A percentile compares a stretch with the other conserved stretches of the same genome.
Evolutionary conservation across 2,888 invertebrate species (phyloP).

Genomic region (Brachycybe producta): DNA sequence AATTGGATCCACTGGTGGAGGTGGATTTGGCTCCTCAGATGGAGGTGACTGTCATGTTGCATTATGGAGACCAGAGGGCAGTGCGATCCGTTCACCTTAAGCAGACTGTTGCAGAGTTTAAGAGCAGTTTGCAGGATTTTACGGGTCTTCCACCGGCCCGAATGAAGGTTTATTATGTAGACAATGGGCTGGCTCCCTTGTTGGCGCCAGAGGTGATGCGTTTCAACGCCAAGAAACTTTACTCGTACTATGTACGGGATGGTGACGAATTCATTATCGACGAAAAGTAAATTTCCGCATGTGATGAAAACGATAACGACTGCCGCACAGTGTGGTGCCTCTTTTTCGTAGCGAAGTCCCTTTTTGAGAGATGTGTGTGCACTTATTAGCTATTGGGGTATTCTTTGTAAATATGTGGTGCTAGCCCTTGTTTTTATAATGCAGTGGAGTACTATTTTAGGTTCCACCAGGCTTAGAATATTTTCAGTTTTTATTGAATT

Average conservation of each 20-base stretch:
- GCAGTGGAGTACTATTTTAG: too few relatives aligned
- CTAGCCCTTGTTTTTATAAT: too few relatives aligned
- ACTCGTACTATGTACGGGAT: slow-evolving; percentile 76
- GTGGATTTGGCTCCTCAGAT: slow-evolving; percentile 54
- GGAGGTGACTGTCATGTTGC: slow-evolving; percentile 72
- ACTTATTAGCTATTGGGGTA: too few relatives aligned
- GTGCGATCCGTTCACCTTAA: slow-evolving; percentile 58
- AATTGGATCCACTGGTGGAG: slow-evolving; percentile 76
- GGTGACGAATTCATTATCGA: slow-evolving; percentile 86
- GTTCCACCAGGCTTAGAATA: too few relatives aligned
- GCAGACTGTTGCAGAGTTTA: slow-evolving; percentile 52
- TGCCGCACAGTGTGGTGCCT: too few relatives aligned
- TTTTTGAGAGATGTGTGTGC: too few relatives aligned
- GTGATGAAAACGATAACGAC: too few relatives aligned
- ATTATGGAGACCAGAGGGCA: slow-evolving; percentile 46
- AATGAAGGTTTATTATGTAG: slow-evolving; percentile 65
- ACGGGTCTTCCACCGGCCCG: slow-evolving; percentile 14
- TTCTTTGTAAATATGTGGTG: too few relatives aligned
- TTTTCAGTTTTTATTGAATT: too few relatives aligned
- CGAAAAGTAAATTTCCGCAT: slow-evolving; percentile 21
- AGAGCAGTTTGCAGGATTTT: slow-evolving; percentile 28
- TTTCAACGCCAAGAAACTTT: slow-evolving; percentile 74
- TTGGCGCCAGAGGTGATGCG: slow-evolving; percentile 76
- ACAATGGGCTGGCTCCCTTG: slow-evolving; percentile 49
- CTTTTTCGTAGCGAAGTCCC: too few relatives aligned